Percentiles rank a stretch among this genome's conserved stretches.
These are phyloP conservation scores for Tetragonisca angustula DNA, from an alignment of 2,888 invertebrate genomes.

Conservation along the genomic window DNA sequence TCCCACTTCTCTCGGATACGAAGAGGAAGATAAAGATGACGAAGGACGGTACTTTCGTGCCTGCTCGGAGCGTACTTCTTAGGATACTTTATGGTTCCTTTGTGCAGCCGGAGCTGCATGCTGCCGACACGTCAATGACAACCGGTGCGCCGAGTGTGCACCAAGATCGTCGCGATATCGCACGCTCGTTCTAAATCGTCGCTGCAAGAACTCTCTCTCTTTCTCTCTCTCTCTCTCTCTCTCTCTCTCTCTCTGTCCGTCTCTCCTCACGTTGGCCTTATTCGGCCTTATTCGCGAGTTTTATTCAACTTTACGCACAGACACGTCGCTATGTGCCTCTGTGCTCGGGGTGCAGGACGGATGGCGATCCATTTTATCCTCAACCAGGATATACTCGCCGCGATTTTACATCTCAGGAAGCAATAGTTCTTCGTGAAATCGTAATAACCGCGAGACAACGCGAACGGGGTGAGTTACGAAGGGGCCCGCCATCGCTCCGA, in stretches of 20 bases:
- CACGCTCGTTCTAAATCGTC: conserved; percentile 61
- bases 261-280: background rate
- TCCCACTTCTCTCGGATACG: conserved; percentile 31
- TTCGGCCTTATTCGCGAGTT: conserved; percentile 25
- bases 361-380: background rate
- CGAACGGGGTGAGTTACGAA: background rate
- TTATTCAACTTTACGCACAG: conserved; percentile 33
- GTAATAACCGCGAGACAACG: conserved; percentile 8
- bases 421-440: conserved; percentile 6
- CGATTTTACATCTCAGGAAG: background rate
- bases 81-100: conserved; percentile 72
- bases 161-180: conserved; percentile 67
- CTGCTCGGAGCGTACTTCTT: conserved; percentile 67
- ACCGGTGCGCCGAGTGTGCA: conserved; percentile 55
- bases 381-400: background rate
- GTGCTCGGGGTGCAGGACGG: background rate
- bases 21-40: conserved; percentile 62
- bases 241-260: no score
- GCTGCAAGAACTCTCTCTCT: conserved; percentile 3
- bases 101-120: conserved; percentile 63
- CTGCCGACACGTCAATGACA: conserved; percentile 65
- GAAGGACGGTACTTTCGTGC: conserved; percentile 66
- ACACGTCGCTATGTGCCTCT: background rate
- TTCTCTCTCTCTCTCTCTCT: background rate
- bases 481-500: no score